These are phyloP conservation scores for Megalopta genalis DNA, from an alignment of 1,140 invertebrate genomes.

Conservation along the genomic window DNA sequence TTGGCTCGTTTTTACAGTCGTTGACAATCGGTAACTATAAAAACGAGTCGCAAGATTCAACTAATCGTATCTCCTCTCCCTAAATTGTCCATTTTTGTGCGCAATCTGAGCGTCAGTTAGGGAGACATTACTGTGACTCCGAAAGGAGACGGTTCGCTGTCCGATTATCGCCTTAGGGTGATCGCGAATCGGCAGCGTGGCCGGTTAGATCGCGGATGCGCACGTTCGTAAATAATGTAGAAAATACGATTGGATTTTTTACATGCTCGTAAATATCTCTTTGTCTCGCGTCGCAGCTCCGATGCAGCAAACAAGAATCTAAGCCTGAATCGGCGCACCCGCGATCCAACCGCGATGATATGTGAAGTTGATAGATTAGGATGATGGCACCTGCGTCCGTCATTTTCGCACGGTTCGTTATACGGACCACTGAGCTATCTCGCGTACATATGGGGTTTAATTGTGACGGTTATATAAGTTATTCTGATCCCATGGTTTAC, in stretches of 20 bases:
- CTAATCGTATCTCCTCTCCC: no score
- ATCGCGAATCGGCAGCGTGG: neutral
- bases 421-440: neutral
- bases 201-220: neutral
- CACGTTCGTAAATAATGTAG: neutral
- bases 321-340: neutral
- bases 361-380: slow-evolving; percentile 13
- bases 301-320: neutral
- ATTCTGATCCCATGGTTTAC: slow-evolving; percentile 6
- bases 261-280: neutral
- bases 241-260: neutral
- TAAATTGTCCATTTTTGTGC: no score
- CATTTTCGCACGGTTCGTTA: slow-evolving; percentile 10
- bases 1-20: no score
- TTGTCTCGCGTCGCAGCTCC: neutral
- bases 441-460: neutral
- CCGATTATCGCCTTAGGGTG: neutral
- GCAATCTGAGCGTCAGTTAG: no score
- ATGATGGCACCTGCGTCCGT: slow-evolving; percentile 5
- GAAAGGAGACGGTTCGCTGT: neutral
- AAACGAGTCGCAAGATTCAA: no score
- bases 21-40: no score
- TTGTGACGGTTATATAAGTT: neutral
- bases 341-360: slow-evolving; percentile 17
- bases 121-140: no score